A percentile compares a stretch with the other conserved stretches of the same genome.
These are phyloP conservation scores for Chionomys nivalis DNA, from an alignment of 2,113 vertebrate species.

Conservation along the genomic window DNA sequence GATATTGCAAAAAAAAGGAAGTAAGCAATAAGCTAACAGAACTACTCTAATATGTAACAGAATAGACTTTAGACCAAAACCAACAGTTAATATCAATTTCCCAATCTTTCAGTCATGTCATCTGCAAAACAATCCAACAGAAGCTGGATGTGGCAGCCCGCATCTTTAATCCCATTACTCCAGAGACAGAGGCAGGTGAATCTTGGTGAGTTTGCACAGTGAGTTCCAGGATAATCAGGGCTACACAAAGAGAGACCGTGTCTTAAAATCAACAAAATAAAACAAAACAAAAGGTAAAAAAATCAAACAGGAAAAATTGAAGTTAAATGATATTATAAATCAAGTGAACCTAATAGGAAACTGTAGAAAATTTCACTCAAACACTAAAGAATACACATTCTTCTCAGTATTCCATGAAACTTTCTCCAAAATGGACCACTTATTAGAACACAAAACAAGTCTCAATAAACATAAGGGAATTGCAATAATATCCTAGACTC, in stretches of 20 bases:
- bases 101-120: not conserved
- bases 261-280: not conserved
- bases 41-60: not conserved
- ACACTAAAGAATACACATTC: not conserved
- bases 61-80: not conserved
- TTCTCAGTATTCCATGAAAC: not conserved
- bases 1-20: not conserved
- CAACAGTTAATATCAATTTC: not conserved
- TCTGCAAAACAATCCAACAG: not conserved
- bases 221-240: not conserved
- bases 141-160: not conserved
- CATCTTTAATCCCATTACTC: not conserved
- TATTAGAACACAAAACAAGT: not conserved
- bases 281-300: not conserved
- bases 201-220: not conserved
- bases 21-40: not conserved
- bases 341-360: not conserved
- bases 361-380: not conserved
- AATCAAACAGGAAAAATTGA: not conserved
- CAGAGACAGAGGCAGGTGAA: not conserved
- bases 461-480: not conserved
- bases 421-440: not conserved
- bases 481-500: not conserved
- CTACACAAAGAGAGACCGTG: not conserved
- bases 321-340: not conserved